Conservation (phyloP, 2,888 invertebrate genomes). For the Diploptera punctata region DNA sequence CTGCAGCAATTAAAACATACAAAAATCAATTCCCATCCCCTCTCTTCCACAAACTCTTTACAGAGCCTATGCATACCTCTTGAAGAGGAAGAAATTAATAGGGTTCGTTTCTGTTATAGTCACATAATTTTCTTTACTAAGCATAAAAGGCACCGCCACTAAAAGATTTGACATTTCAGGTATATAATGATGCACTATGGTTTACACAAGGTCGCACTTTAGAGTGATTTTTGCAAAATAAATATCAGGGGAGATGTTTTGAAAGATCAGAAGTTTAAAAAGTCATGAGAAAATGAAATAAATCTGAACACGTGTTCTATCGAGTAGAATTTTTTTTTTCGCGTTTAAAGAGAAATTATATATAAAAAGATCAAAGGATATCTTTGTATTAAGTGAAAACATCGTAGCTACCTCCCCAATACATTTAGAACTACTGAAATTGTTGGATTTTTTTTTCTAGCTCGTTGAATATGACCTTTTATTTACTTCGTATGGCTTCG, state of each 20-base stretch:
- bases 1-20: slow-evolving; percentile 33
- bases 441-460: slow-evolving; percentile 1
- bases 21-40: slow-evolving; percentile 26
- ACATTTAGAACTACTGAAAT: slow-evolving; percentile 12
- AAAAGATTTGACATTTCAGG: slow-evolving; percentile 34
- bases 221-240: slow-evolving; percentile 24
- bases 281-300: slow-evolving; percentile 1
- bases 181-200: slow-evolving; percentile 37
- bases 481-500: slow-evolving; percentile 30
- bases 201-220: slow-evolving; percentile 29
- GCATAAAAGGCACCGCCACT: slow-evolving; percentile 29
- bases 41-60: not conserved
- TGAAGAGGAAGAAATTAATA: slow-evolving; percentile 42
- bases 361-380: slow-evolving; percentile 37
- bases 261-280: slow-evolving; percentile 35
- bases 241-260: slow-evolving; percentile 19
- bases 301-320: slow-evolving; percentile 31
- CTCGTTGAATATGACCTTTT: slow-evolving; percentile 25
- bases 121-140: slow-evolving; percentile 23
- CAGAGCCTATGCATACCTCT: slow-evolving; percentile 27
- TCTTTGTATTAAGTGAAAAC: slow-evolving; percentile 32
- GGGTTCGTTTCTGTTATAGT: slow-evolving; percentile 35
- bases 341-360: slow-evolving; percentile 32
- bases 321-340: slow-evolving; percentile 25
- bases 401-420: slow-evolving; percentile 21